These are phyloP conservation scores for Hoplias malabaricus DNA, from an alignment of 2,113 vertebrate genomes.

Conservation along the genomic window DNA sequence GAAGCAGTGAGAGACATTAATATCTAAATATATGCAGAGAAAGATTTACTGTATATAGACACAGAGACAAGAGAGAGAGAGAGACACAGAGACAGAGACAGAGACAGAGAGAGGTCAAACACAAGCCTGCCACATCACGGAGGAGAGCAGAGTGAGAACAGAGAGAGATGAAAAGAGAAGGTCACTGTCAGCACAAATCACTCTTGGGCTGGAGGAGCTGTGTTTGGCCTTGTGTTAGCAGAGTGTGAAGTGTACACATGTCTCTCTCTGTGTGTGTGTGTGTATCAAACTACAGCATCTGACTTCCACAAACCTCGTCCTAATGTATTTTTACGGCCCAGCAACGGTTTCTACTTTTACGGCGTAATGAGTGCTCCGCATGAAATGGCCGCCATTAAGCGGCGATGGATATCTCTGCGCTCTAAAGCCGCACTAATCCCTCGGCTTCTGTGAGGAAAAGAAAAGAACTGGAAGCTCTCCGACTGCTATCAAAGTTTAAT, in stretches of 20 bases:
- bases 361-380: not conserved
- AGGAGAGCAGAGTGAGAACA: conserved; percentile 4
- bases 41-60: too few relatives aligned
- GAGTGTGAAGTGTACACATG: not conserved
- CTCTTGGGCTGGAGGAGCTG: not conserved
- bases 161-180: conserved; percentile 28
- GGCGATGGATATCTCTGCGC: not conserved
- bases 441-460: not conserved
- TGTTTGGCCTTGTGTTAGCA: conserved; percentile 30
- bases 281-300: not conserved
- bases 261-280: not conserved
- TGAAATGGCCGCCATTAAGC: not conserved
- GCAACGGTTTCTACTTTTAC: not conserved
- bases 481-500: not conserved
- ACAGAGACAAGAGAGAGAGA: not conserved
- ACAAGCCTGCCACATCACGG: not conserved
- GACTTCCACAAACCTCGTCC: not conserved
- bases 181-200: conserved; percentile 33
- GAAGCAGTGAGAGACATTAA: not conserved
- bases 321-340: not conserved
- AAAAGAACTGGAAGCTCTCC: not conserved
- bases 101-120: not conserved
- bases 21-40: not conserved
- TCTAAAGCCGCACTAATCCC: not conserved
- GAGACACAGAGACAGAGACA: not conserved